Base-by-base conservation (phyloP, 2,797 vertebrate genomes). In the Xiphophorus birchmanni region DNA sequence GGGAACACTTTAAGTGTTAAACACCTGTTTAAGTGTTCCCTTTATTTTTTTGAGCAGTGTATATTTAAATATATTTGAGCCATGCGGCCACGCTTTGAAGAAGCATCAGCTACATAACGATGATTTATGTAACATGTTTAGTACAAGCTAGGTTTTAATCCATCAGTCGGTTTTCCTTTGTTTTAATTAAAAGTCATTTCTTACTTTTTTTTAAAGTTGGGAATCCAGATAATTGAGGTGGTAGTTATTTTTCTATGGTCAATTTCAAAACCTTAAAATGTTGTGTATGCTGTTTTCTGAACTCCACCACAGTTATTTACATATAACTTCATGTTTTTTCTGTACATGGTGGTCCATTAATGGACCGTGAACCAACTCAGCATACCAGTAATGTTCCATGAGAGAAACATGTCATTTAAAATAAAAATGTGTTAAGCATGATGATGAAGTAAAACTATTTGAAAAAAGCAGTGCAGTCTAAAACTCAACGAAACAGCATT, bases 41-140 rank as follows among this genome's bases (percentile, higher is more conserved):
- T n/a, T n/a, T n/a, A n/a, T n/a, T n/a, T n/a, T n/a, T n/a, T n/a
- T n/a, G n/a, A n/a, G n/a, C n/a, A n/a, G n/a, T n/a, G n/a, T n/a
- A n/a, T 76, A 40, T 56, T 73, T 47, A 78, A 60, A 37, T 32
- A 60, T 26, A 40, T 73, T 79, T 72, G 29, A 52, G 35, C 8
- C 63, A 32, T 42, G 65, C 26, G n/a, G 45, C 32, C 45, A 50
- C 5, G 21, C 60, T 35, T 47, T 67, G 9, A 77, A 48, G 60
- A 77, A 50, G 45, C 45, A 37, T 65, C 44, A 6, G 60, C 18
- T n/a, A 47, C 35, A 12, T 48, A 18, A 37, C 29, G 23, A 26
- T 63, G 47, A 75, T 58, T 75, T 54, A 56, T 75, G 12, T 44
- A 40, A 23, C 4, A 26, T 69, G 23, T 74, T 52, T 23, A 37